A percentile compares a stretch with the other conserved stretches of the same genome.
Evolutionary conservation across 2,113 vertebrate genomes (phyloP).

Genomic region (Oceanodroma tethys): DNA sequence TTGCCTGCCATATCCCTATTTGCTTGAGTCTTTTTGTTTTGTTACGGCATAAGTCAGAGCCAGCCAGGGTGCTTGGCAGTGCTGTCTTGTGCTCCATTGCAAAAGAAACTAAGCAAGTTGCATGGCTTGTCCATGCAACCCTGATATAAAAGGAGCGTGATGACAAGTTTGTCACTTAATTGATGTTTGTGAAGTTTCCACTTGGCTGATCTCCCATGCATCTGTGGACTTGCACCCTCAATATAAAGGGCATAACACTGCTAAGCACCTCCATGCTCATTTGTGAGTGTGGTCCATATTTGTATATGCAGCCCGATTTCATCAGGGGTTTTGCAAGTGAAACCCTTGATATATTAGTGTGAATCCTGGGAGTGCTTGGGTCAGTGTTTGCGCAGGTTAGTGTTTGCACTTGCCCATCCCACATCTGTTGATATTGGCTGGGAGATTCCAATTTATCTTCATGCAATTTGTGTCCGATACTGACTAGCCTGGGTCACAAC

Average conservation of each 20-base stretch:
- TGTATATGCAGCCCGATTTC: not conserved
- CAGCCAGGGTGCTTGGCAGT: not conserved
- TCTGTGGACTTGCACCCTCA: not conserved
- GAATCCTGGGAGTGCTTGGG: not conserved
- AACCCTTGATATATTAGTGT: not conserved
- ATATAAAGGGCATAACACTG: not conserved
- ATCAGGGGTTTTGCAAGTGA: not conserved
- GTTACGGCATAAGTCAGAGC: not conserved
- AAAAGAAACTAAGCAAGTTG: not conserved
- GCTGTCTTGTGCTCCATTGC: not conserved
- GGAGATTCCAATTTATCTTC: not conserved
- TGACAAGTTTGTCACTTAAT: not conserved
- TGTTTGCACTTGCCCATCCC: not conserved
- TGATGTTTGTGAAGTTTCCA: not conserved
- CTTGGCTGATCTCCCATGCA: not conserved
- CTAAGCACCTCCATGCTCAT: not conserved
- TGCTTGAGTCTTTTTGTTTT: not conserved
- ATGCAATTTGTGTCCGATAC: not conserved
- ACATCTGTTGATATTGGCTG: not conserved
- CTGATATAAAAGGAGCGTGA: not conserved
- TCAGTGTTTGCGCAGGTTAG: not conserved
- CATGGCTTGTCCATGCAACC: not conserved
- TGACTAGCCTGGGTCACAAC: not conserved
- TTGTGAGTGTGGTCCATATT: not conserved
- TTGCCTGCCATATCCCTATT: not conserved